Evolutionary conservation across 1,140 invertebrate species (phyloP), one percentile per base, ranked within the genome.

Genomic region (Trachymyrmex septentrionalis): DNA sequence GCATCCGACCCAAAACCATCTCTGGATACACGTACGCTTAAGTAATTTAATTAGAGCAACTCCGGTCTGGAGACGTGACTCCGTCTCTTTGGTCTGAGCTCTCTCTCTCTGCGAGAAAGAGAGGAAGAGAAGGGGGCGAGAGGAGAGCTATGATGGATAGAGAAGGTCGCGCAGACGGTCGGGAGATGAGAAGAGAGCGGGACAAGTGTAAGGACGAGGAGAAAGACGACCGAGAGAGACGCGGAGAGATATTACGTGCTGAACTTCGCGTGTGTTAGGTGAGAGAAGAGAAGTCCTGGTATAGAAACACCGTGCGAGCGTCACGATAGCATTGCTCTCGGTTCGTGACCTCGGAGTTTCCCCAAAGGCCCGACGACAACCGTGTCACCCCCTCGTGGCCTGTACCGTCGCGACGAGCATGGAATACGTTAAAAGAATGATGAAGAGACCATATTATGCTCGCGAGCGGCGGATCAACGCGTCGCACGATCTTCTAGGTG

Each of bases 41-140:
- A 93, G 93, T 94, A 94, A 94, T 94, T 93, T 94, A 94, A 94
- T 94, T 94, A 94, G 93, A 93, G 93, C 93, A 92, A 93, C 92
- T 92, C 93, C 86, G 89, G 91, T 91, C 91, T 92, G 87, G 86
- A 93, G 92, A 94, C 93, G 93, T 94, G 93, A 93, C 93, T 93
- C 89, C 91, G 92, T 93, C 92, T 92, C 92, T 93, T 93, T 92
- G 92, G 92, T 81, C 92, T 92, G 87, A 63, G 57, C 88, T 91
- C 88, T 69, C 66, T 75, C 88, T 91, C 88, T 69, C 66, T 75
- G 10, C 30, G 90, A 87, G 88, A 75, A 88, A 85, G 88, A 71
- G 63, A 85, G 77, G 55, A 59, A 77, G 69, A 59, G 72, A 50
- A 19, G 63, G 34, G 48, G 30, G n/a, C 12, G 16, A 21, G 55